Base-by-base conservation (phyloP, 2,888 invertebrate species). In the Emmelina monodactyla region DNA sequence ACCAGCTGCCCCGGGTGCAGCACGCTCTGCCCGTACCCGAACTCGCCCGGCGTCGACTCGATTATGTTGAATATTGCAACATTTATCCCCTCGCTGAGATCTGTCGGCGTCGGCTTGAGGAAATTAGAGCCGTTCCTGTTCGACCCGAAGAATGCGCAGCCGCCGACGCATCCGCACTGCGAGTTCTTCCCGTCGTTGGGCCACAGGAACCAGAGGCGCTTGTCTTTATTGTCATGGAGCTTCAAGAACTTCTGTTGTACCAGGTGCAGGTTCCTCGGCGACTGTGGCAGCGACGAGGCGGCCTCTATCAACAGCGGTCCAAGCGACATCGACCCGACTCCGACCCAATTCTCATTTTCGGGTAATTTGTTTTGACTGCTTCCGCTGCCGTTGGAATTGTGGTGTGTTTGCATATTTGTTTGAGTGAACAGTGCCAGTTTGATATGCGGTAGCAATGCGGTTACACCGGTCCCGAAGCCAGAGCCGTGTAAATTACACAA, bases 161-260 rank as follows among this genome's bases (percentile, higher is more conserved):
- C 97, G 2, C 98, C 98, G 16, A 91, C 89, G 62, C 98, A 99
- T 0, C 97, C 98, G 62, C 98, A 99, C 47, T 90, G 91, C 0
- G 85, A 76, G 38, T 82, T 81, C 46, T 87, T 86, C 2, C 85
- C 83, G 47, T 89, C 88, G 12, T 81, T 80, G 0, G 91, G 88
- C 97, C 97, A 98, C 15, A 99, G 69, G 60, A 99, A 98, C 94
- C 95, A 96, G 22, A 99, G 75, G 37, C 96, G 85, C 57, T 92
- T 92, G 0, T 88, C 87, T 47, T 88, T 85, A 14, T 88, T 88
- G 68, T 99, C 98, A 50, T 93, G 92, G 32, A 87, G 83, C 54
- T 87, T 88, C 29, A 94, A 63, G 61, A 91, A 88, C 80, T 89
- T 90, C 51, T 92, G 92, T 61, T 94, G 93, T 10, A 89, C 86